These are phyloP conservation scores for Sitta europaea DNA, from an alignment of 2,113 vertebrate genomes.

Conservation along the genomic window DNA sequence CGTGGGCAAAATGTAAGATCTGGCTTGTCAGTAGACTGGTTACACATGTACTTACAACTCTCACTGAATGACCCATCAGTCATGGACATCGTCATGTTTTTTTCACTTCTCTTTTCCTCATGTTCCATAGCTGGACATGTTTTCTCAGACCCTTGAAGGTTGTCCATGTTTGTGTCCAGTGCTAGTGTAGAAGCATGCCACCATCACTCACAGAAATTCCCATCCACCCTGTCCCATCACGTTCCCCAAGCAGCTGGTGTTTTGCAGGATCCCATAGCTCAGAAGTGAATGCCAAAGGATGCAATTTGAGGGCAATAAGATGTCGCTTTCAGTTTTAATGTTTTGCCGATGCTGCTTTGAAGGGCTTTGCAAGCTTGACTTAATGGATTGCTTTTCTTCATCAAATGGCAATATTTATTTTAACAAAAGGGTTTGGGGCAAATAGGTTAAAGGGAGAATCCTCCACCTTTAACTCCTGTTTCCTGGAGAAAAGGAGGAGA, in stretches of 20 bases:
- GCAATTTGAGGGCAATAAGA: not conserved
- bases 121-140: not conserved
- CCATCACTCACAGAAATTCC: not conserved
- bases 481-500: not conserved
- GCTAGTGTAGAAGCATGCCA: not conserved
- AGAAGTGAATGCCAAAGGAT: not conserved
- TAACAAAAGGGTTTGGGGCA: not conserved
- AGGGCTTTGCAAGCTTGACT: not conserved
- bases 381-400: not conserved
- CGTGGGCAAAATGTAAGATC: not conserved
- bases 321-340: slow-evolving; percentile 20
- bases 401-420: not conserved
- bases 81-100: not conserved
- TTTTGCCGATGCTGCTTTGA: not conserved
- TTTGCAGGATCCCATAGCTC: not conserved
- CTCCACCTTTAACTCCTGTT: not conserved
- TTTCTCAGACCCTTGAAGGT: not conserved
- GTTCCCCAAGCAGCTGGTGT: not conserved
- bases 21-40: not conserved
- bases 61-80: not conserved
- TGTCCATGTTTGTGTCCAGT: not conserved
- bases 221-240: not conserved
- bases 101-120: not conserved
- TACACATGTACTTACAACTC: not conserved
- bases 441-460: not conserved